Evolutionary conservation across 2,113 vertebrate species (phyloP).

Genomic region (Cinclus cinclus): DNA sequence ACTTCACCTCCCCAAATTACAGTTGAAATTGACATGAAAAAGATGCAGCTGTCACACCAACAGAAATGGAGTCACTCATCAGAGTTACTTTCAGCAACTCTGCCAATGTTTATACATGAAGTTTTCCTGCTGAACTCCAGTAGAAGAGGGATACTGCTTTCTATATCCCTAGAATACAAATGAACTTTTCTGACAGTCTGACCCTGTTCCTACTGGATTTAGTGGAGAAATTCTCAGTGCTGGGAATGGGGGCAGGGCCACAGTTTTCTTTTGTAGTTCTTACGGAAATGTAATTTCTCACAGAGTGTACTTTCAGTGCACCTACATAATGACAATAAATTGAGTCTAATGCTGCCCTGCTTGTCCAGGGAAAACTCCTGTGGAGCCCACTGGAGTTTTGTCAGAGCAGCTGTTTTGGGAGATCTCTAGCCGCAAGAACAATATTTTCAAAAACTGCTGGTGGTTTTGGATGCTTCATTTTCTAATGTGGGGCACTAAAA

Average conservation of each 20-base stretch:
- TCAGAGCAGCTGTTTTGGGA: background rate
- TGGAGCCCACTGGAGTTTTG: background rate
- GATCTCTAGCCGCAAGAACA: background rate
- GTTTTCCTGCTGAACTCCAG: slow-evolving; percentile 50
- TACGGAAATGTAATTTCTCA: background rate
- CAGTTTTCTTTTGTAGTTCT: background rate
- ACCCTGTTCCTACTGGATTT: background rate
- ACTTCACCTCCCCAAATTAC: slow-evolving; percentile 54
- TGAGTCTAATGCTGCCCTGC: background rate
- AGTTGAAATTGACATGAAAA: slow-evolving; percentile 52
- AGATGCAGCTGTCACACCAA: slow-evolving; percentile 50
- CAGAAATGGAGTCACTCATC: slow-evolving; percentile 55
- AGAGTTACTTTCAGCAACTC: slow-evolving; percentile 47
- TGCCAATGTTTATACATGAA: slow-evolving; percentile 60
- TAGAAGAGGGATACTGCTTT: slow-evolving; percentile 47
- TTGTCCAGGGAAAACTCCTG: background rate
- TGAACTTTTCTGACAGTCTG: slow-evolving; percentile 22
- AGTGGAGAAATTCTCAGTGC: background rate
- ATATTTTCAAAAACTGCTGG: background rate
- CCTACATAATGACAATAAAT: background rate
- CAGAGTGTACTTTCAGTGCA: background rate
- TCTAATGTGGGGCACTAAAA: background rate
- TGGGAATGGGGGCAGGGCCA: background rate
- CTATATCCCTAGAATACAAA: slow-evolving; percentile 62
- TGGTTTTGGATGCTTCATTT: slow-evolving; percentile 39